Evolutionary conservation across 2,888 invertebrate genomes (phyloP).

Genomic region (Shargacucullia verbasci): DNA sequence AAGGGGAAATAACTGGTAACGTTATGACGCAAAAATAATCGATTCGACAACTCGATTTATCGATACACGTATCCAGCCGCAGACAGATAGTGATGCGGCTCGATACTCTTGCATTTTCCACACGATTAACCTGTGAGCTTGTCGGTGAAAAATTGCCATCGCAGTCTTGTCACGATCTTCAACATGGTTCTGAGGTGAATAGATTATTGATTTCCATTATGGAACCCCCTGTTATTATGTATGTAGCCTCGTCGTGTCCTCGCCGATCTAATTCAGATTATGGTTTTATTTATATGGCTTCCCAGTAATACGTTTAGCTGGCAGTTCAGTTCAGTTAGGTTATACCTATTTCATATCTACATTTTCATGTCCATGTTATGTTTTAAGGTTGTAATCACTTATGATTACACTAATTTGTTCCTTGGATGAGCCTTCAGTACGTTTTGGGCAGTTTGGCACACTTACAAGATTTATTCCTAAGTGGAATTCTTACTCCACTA

Average conservation of each 20-base stretch:
- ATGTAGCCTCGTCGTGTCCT: slow-evolving; percentile 19
- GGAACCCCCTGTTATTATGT: slow-evolving; percentile 25
- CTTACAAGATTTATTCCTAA: no score
- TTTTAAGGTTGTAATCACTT: no score
- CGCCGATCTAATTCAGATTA: slow-evolving; percentile 47
- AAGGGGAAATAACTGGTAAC: slow-evolving; percentile 42
- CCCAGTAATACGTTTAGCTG: slow-evolving; percentile 9
- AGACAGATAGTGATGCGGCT: slow-evolving; percentile 51
- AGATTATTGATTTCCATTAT: slow-evolving; percentile 68
- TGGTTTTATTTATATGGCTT: slow-evolving; percentile 37
- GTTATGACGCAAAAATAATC: slow-evolving; percentile 47
- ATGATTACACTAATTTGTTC: no score
- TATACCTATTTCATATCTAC: no score
- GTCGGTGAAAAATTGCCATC: slow-evolving; percentile 71
- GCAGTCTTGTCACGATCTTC: slow-evolving; percentile 68
- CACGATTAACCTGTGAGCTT: slow-evolving; percentile 70
- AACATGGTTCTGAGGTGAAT: slow-evolving; percentile 61
- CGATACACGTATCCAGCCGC: slow-evolving; percentile 37
- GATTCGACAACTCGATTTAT: slow-evolving; percentile 34
- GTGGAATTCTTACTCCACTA: no score
- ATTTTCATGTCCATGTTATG: no score
- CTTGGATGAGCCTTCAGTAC: no score
- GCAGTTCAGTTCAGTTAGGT: background rate
- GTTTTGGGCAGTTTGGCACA: no score
- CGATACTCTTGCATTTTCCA: slow-evolving; percentile 73